These are phyloP conservation scores for Turnix velox DNA, from an alignment of 2,113 vertebrate species.

Conservation along the genomic window DNA sequence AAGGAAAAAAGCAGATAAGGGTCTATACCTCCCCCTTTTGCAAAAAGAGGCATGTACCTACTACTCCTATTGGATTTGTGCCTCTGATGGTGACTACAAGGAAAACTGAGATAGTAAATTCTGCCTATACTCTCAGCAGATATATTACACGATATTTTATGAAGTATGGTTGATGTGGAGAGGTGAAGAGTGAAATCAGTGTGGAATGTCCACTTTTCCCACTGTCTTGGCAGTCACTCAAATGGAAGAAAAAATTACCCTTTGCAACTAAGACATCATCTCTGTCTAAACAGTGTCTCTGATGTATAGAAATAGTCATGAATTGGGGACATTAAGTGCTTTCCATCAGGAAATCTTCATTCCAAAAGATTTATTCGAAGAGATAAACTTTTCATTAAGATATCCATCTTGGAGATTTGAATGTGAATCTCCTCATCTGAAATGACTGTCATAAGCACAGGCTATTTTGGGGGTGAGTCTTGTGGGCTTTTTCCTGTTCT, in stretches of 20 bases:
- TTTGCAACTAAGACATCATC: background rate
- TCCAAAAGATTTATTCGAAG: background rate
- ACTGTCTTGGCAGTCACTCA: background rate
- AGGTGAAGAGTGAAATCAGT: background rate
- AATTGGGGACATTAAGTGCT: background rate
- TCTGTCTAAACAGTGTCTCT: background rate
- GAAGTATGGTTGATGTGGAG: background rate
- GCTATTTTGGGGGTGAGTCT: background rate
- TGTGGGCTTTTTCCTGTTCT: rapidly evolving
- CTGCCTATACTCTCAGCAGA: background rate
- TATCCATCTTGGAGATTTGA: background rate
- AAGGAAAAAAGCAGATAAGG: background rate
- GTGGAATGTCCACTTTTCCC: background rate
- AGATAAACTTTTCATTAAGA: background rate
- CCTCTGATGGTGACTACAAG: background rate
- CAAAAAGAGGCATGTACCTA: background rate
- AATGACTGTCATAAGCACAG: background rate
- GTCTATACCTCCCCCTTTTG: background rate
- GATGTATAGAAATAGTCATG: background rate
- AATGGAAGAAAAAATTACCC: background rate
- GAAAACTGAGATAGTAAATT: background rate
- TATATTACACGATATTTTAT: background rate
- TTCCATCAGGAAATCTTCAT: background rate
- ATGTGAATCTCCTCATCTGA: background rate
- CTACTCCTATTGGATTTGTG: background rate